Evolutionary conservation across 1,140 invertebrate genomes (phyloP), one percentile per base, ranked within the genome.

Genomic region (Ips nitidus): DNA sequence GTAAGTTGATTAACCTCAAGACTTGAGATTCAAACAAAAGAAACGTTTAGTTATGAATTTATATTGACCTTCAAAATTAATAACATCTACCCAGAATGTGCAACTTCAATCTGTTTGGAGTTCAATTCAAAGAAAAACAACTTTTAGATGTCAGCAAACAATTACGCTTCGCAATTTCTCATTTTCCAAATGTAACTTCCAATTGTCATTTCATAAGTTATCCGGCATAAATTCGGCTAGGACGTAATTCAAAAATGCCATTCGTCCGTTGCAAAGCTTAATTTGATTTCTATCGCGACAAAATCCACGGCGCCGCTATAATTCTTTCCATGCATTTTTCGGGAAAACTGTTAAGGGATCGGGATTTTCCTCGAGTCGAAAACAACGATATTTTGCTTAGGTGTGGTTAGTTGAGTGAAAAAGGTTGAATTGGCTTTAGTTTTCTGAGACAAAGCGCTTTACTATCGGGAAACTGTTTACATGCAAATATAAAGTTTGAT

Each of bases 261-360:
- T 61, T 61, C 45, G 50, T 61, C 45, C 59, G 50, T 47, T 61
- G 45, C 45, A n/a, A 37, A 47, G 22, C n/a, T 4, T 45, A 61
- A 45, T 50, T 43, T 47, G 59, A 61, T 61, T 61, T 47, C 59
- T 45, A 61, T 61, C 37, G 59, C 41, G 59, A 61, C 59, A 61
- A 50, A 61, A 61, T 45, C 22, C 41, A 47, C 43, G 42, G 59
- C 59, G 4, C 59, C 41, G 6, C 45, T 36, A 61, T 61, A 61
- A 61, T 43, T 61, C 59, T 61, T 61, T 61, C 59, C 5, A 43
- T n/a, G 38, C 45, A 61, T 50, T 61, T 47, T 43, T 47, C 41
- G 37, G 59, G 22, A 22, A 61, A 61, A 50, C 37, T 61, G 41
- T 61, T 61, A 47, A 61, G 22, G 42, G n/a, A 61, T 61, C 41